Percentiles rank a stretch among this genome's conserved stretches.
Conservation (phyloP, 1,140 invertebrate genomes). For the Galleria mellonella region DNA sequence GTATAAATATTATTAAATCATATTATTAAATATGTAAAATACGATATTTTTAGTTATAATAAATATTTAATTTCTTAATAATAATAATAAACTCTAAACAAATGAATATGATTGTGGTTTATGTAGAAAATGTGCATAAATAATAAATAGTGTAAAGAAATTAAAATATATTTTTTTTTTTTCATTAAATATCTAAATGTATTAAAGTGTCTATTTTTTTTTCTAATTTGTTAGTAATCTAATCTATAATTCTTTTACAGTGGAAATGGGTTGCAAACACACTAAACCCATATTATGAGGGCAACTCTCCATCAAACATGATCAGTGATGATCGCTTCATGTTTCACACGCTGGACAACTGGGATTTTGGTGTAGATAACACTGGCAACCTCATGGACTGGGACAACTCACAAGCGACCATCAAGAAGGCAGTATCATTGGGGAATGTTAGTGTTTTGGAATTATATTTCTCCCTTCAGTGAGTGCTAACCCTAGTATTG, state of each 20-base stretch:
- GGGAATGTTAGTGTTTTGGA: constrained; percentile 32
- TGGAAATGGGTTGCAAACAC: constrained; percentile 92
- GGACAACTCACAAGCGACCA: constrained; percentile 79
- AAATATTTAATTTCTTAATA: too few species aligned
- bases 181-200: too few species aligned
- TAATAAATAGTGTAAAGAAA: too few species aligned
- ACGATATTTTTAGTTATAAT: too few species aligned
- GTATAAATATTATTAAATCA: too few species aligned
- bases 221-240: background rate
- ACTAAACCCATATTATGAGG: constrained; percentile 94
- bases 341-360: constrained; percentile 82
- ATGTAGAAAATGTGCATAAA: too few species aligned
- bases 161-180: too few species aligned
- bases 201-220: too few species aligned
- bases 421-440: constrained; percentile 51
- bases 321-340: constrained; percentile 92
- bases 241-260: constrained; percentile 51
- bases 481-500: background rate
- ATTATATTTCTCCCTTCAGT: background rate
- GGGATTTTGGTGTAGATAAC: constrained; percentile 90
- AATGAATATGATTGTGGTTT: too few species aligned
- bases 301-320: constrained; percentile 82
- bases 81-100: too few species aligned
- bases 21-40: too few species aligned
- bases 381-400: constrained; percentile 87